Evolutionary conservation across 2,113 vertebrate genomes (phyloP).

Genomic region (Osmerus eperlanus): DNA sequence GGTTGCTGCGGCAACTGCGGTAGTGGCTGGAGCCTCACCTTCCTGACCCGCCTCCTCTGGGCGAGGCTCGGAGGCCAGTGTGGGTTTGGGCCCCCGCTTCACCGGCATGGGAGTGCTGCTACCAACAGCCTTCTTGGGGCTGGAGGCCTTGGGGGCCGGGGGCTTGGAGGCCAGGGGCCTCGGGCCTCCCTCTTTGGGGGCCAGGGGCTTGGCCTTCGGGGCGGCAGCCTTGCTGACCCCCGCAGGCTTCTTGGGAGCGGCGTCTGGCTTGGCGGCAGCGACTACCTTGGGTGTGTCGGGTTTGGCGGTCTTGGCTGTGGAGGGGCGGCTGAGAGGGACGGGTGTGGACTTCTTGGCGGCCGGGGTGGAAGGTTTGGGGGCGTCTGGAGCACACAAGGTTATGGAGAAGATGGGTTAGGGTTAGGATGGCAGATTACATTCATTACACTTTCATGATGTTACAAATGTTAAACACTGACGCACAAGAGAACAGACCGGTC

Average conservation of each 20-base stretch:
- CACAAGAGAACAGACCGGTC: too few species aligned
- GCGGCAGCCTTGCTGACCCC: not conserved
- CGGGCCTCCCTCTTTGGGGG: constrained; percentile 42
- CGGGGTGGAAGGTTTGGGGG: constrained; percentile 60
- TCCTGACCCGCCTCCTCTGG: constrained; percentile 10
- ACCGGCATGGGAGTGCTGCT: constrained; percentile 72
- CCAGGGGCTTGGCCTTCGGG: constrained; percentile 55
- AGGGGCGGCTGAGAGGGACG: constrained; percentile 56
- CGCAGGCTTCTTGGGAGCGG: constrained; percentile 55
- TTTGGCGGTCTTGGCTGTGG: constrained; percentile 63
- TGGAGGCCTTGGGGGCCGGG: constrained; percentile 57
- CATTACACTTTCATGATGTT: too few species aligned
- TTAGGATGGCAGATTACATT: not conserved
- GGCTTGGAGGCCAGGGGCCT: constrained; percentile 41
- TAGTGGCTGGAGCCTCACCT: constrained; percentile 18
- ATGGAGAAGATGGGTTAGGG: not conserved
- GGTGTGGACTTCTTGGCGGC: constrained; percentile 64
- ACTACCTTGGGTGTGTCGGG: constrained; percentile 61
- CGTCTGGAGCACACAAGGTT: constrained; percentile 55
- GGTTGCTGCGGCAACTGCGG: not conserved
- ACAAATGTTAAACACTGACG: not conserved
- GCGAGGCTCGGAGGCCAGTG: constrained; percentile 17
- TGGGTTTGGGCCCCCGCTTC: constrained; percentile 65
- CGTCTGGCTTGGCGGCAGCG: constrained; percentile 54
- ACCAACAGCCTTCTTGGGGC: constrained; percentile 71